Percentiles rank a stretch among this genome's conserved stretches.
These are phyloP conservation scores for Desmodus rotundus DNA, from an alignment of 2,113 vertebrate genomes.

Conservation along the genomic window DNA sequence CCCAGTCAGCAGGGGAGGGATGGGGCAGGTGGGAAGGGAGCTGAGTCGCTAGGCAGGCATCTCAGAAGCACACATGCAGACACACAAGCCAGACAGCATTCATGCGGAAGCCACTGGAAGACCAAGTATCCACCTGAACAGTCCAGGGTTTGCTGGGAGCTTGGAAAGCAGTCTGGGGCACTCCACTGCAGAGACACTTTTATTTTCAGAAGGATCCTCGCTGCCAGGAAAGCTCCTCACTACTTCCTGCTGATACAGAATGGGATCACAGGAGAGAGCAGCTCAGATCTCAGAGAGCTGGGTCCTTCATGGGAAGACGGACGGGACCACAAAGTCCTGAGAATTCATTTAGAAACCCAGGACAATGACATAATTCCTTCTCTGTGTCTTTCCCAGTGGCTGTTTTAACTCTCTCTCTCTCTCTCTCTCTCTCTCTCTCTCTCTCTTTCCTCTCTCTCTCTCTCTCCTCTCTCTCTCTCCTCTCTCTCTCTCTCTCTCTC, in stretches of 20 bases:
- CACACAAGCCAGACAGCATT: not conserved
- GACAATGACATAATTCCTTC: not conserved
- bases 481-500: not conserved
- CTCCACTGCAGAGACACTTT: not conserved
- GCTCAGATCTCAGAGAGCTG: not conserved
- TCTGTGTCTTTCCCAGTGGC: not conserved
- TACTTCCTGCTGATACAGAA: not conserved
- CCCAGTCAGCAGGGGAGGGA: not conserved
- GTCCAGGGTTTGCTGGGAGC: not conserved
- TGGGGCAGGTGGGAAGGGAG: not conserved
- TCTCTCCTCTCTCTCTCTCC: too few species aligned
- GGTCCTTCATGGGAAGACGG: not conserved
- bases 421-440: not conserved
- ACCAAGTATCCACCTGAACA: not conserved
- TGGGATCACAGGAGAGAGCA: not conserved
- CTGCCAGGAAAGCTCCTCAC: not conserved
- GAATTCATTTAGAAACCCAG: not conserved
- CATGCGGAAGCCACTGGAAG: not conserved
- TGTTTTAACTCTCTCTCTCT: not conserved
- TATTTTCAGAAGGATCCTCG: not conserved
- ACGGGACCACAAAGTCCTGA: not conserved
- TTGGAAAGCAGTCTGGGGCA: not conserved
- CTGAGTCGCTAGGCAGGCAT: not conserved
- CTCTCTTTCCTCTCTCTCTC: rapidly evolving
- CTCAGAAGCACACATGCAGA: not conserved